Base-by-base conservation (phyloP, 1,140 invertebrate species). In the Temnothorax curvispinosus region DNA sequence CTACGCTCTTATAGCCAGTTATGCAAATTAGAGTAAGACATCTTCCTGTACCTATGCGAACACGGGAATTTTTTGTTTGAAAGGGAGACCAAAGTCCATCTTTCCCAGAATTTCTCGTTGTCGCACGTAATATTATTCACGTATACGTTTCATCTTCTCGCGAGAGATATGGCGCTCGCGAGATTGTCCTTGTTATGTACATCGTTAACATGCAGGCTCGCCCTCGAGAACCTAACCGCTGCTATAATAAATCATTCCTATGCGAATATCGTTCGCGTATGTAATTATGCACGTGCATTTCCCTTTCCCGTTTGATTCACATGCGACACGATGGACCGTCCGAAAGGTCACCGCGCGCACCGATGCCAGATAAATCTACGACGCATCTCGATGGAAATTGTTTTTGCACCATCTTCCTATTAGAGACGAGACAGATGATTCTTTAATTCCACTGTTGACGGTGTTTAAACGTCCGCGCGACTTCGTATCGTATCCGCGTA, bases 271-370 rank as follows among this genome's bases (percentile, higher is more conserved):
- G 86, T 21, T 80, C 7, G 56, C 58, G 81, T 27, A 27, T 27
- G 27, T 56, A 80, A 90, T 90, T 90, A 90, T 90, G 86, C 85
- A 56, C 74, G 64, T 35, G 58, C 72, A 8, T 67, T 67, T 67
- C 64, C 64, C 64, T 44, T 67, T 67, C 38, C 64, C 64, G 64
- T 67, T 67, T 67, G 64, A 90, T 89, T 90, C 52, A 60, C 56
- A 90, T 90, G 89, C 88, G 65, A 9, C 80, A 50, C 85, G 88
- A 87, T 74, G 88, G 56, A 72, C 78, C 76, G 21, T 27, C 18
- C 7, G 41, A 90, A 80, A 90, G 89, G 86, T 67, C 86, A 18
- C 9, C 65, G 32, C n/a, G 32, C n/a, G n/a, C 54, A 27, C 38
- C 27, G 54, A 38, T 27, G 58, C 41, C 82, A 18, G 75, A 64